Conservation (phyloP, 2,888 invertebrate species). For the Enchytraeus crypticus region DNA sequence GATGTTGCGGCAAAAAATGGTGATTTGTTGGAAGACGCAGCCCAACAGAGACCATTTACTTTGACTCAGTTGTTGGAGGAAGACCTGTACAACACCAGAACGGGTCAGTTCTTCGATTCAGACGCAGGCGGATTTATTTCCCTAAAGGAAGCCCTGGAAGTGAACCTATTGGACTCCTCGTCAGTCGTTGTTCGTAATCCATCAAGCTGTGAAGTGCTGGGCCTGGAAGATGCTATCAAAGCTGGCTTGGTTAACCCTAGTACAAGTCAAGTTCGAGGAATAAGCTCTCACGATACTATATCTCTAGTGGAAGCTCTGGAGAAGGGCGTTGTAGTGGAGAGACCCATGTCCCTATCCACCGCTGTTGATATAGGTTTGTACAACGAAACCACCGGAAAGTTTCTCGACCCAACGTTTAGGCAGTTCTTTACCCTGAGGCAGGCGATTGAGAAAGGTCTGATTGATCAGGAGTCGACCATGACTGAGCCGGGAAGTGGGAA, state of each 20-base stretch:
- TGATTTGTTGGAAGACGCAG: constrained; percentile 9
- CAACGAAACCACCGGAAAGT: constrained; percentile 28
- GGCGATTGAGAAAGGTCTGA: constrained; percentile 24
- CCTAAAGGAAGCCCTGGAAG: constrained; percentile 22
- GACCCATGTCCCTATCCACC: constrained; percentile 26
- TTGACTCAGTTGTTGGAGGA: constrained; percentile 56
- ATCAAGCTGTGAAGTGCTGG: constrained; percentile 25
- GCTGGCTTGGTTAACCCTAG: constrained; percentile 67
- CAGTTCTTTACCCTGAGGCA: constrained; percentile 26
- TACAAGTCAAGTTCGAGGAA: constrained; percentile 52
- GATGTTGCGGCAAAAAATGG: constrained; percentile 17
- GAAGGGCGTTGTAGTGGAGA: constrained; percentile 21
- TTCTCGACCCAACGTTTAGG: constrained; percentile 26
- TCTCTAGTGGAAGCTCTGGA: constrained; percentile 74
- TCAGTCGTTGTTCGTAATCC: constrained; percentile 27
- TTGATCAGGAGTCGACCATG: constrained; percentile 25
- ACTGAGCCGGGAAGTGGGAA: constrained; percentile 25
- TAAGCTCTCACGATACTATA: constrained; percentile 54
- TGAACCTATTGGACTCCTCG: constrained; percentile 19
- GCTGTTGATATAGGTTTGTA: constrained; percentile 28
- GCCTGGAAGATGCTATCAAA: constrained; percentile 36
- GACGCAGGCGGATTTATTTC: constrained; percentile 71
- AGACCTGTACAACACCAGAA: constrained; percentile 72
- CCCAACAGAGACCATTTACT: constrained; percentile 15
- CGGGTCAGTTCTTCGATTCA: constrained; percentile 64